Evolutionary conservation across 1,140 invertebrate genomes (phyloP).

Genomic region (Apolygus lucorum): DNA sequence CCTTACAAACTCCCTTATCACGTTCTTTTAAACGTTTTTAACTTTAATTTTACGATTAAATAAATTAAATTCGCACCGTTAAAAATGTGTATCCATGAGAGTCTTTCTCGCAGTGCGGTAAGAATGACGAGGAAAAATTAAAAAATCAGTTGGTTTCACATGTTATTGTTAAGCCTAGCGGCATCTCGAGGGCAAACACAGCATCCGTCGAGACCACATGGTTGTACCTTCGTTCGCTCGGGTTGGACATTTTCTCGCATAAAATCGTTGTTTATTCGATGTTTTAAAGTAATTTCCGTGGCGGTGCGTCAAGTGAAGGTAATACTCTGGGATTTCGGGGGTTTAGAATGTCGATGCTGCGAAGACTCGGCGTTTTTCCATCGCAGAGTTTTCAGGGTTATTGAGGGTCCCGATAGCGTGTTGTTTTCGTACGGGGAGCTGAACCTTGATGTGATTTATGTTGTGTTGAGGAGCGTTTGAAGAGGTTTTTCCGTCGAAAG

Average conservation of each 20-base stretch:
- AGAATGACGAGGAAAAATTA: no score
- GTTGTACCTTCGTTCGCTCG: not conserved
- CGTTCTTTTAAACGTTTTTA: no score
- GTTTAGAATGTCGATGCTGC: no score
- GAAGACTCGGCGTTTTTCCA: not conserved
- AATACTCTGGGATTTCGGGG: not conserved
- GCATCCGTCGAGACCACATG: not conserved
- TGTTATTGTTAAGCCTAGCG: conserved; percentile 15
- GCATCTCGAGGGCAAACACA: conserved; percentile 1
- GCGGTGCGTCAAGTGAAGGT: not conserved
- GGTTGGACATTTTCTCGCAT: not conserved
- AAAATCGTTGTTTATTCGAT: not conserved
- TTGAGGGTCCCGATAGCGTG: not conserved
- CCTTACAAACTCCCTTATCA: no score
- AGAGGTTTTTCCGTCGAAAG: not conserved
- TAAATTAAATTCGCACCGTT: no score
- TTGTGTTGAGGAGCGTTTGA: not conserved
- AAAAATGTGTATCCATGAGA: no score
- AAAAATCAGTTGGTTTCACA: no score
- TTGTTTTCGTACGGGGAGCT: not conserved
- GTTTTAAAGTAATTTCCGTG: not conserved
- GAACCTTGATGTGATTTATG: not conserved
- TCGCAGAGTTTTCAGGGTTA: not conserved
- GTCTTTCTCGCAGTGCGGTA: no score
- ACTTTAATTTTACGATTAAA: no score